Evolutionary conservation across 2,113 vertebrate species (phyloP).

Genomic region (Hoplias malabaricus): DNA sequence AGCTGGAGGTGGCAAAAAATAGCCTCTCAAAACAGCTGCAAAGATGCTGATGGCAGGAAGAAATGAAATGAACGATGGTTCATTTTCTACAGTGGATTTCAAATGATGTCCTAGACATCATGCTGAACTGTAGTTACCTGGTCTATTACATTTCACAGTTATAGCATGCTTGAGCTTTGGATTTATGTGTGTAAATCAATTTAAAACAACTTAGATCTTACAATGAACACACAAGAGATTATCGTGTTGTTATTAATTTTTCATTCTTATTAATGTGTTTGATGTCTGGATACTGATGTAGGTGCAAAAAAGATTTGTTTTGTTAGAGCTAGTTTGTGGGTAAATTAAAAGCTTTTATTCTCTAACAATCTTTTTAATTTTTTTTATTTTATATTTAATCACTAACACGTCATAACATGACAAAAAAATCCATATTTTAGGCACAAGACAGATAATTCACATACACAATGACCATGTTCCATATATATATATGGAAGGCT

Average conservation of each 20-base stretch:
- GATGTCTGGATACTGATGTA: background rate
- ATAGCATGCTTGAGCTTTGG: background rate
- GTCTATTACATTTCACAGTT: background rate
- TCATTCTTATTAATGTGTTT: too few relatives aligned
- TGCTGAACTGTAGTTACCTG: background rate
- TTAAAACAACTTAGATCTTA: background rate
- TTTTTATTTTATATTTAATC: too few relatives aligned
- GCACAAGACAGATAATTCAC: too few relatives aligned
- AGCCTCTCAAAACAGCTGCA: constrained; percentile 43
- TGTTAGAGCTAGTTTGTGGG: too few relatives aligned
- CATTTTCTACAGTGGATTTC: background rate
- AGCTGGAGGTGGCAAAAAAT: constrained; percentile 51
- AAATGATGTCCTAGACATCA: background rate
- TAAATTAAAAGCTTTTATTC: too few relatives aligned
- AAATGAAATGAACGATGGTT: background rate
- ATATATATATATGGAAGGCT: too few relatives aligned
- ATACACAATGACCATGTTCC: too few relatives aligned
- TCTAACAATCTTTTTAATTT: too few relatives aligned
- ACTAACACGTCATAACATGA: too few relatives aligned
- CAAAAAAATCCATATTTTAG: too few relatives aligned
- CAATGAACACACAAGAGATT: background rate
- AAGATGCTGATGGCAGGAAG: constrained; percentile 8
- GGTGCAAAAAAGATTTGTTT: too few relatives aligned
- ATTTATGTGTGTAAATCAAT: background rate
- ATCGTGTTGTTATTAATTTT: too few relatives aligned